Conservation (phyloP, 1,140 invertebrate genomes). For the Bombus polaris region DNA sequence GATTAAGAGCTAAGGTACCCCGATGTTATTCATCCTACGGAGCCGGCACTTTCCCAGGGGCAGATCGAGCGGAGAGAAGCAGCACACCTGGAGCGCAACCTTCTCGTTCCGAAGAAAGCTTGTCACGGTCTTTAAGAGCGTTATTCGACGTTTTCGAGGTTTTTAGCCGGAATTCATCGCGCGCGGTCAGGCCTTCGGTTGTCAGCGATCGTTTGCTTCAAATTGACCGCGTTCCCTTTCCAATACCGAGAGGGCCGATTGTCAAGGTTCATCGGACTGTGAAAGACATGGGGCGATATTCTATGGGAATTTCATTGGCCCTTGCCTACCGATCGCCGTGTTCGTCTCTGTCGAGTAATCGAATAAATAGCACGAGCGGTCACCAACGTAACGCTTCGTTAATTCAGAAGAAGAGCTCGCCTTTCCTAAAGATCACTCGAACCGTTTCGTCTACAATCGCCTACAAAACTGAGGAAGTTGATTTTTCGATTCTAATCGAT, state of each 20-base stretch:
- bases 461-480: not conserved
- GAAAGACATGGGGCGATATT: constrained; percentile 52
- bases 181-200: constrained; percentile 26
- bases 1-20: not conserved
- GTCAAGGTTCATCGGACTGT: constrained; percentile 46
- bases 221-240: constrained; percentile 50
- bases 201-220: constrained; percentile 45
- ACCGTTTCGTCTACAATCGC: not conserved
- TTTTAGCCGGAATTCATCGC: constrained; percentile 27
- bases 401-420: constrained; percentile 13
- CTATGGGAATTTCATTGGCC: constrained; percentile 49
- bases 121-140: constrained; percentile 41
- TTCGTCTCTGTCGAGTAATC: not conserved
- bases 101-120: constrained; percentile 2
- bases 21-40: not conserved
- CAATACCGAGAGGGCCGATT: constrained; percentile 32
- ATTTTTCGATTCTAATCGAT: not conserved
- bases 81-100: constrained; percentile 20
- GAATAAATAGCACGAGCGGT: constrained; percentile 41
- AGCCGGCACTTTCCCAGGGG: not conserved
- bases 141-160: constrained; percentile 53
- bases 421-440: not conserved
- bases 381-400: constrained; percentile 40
- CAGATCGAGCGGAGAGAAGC: not conserved
- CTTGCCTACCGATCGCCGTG: constrained; percentile 18